Evolutionary conservation across 30 jellyfish, hydroid and myxozoan species (phyloP).

Genomic region (Nemopilema nomurai): DNA sequence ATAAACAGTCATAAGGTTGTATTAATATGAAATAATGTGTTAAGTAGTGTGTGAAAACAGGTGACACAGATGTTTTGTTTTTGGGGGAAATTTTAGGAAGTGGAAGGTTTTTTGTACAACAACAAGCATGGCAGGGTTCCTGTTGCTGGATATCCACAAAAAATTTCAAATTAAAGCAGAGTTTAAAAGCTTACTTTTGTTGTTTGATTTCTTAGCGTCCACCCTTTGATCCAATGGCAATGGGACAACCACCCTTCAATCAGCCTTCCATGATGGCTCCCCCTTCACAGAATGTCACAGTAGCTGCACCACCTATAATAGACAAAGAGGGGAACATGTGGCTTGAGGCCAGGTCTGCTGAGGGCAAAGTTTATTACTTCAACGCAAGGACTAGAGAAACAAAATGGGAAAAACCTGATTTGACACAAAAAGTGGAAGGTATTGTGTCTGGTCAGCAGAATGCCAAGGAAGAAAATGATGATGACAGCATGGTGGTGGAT

Average conservation of each 20-base stretch:
- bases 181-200: too few species aligned
- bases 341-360: constrained; percentile 97
- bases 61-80: too few species aligned
- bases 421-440: neutral
- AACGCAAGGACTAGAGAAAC: constrained; percentile 97
- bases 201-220: too few species aligned
- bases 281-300: constrained; percentile 73
- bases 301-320: constrained; percentile 93
- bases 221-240: constrained; percentile 16
- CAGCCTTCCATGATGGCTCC: constrained; percentile 71
- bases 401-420: constrained; percentile 89
- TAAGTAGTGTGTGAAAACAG: too few species aligned
- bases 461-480: constrained; percentile 19
- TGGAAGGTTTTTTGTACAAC: too few species aligned
- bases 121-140: neutral
- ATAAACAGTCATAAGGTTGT: too few species aligned
- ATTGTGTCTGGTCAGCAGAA: constrained; percentile 1
- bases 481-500: neutral
- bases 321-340: constrained; percentile 94
- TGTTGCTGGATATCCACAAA: too few species aligned
- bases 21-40: too few species aligned
- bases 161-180: too few species aligned
- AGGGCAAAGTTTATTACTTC: constrained; percentile 91
- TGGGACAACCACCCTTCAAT: constrained; percentile 32
- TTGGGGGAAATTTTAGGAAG: too few species aligned